phyloP scores from a whole-genome alignment of 2,113 vertebrate species.

The Trachemys scripta region DNA sequence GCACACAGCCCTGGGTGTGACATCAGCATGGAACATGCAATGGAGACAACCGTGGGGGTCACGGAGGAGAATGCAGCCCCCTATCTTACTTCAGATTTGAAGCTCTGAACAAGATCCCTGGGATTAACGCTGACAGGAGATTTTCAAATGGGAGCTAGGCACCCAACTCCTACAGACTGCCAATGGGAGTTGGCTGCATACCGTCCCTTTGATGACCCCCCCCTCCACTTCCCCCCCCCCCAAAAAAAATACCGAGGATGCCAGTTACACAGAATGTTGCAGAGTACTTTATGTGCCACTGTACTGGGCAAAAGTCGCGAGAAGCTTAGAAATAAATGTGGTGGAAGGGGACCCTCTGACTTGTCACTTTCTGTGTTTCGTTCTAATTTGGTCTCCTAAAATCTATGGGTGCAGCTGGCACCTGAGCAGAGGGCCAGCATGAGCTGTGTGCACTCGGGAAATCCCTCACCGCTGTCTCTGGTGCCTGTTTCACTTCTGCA shows the following conservation, averaged over 20 bases:
- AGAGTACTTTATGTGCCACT: slow-evolving; percentile 49
- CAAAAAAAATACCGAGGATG: neutral
- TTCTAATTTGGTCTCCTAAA: neutral
- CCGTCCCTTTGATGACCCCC: neutral
- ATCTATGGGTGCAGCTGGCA: neutral
- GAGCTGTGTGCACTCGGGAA: neutral
- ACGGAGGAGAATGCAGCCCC: neutral
- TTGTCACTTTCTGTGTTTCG: slow-evolving; percentile 26
- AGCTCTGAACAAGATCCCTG: neutral
- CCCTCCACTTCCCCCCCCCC: too few relatives aligned
- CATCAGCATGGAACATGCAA: neutral
- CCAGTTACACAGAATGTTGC: neutral
- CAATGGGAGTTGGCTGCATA: neutral
- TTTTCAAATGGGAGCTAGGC: slow-evolving; percentile 54
- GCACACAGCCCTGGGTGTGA: neutral
- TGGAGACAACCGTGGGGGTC: neutral
- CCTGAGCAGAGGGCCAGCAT: neutral
- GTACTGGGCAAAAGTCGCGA: slow-evolving; percentile 54
- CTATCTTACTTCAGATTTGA: fast-evolving
- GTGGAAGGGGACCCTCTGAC: slow-evolving; percentile 34
- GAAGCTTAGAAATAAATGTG: slow-evolving; percentile 71
- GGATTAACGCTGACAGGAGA: slow-evolving; percentile 1
- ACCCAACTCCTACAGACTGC: neutral
- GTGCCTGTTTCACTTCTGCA: neutral
- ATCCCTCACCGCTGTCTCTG: neutral